Percentiles rank a stretch among this genome's conserved stretches.
Conservation (phyloP, 2,888 invertebrate species). For the Eilema depressum region DNA sequence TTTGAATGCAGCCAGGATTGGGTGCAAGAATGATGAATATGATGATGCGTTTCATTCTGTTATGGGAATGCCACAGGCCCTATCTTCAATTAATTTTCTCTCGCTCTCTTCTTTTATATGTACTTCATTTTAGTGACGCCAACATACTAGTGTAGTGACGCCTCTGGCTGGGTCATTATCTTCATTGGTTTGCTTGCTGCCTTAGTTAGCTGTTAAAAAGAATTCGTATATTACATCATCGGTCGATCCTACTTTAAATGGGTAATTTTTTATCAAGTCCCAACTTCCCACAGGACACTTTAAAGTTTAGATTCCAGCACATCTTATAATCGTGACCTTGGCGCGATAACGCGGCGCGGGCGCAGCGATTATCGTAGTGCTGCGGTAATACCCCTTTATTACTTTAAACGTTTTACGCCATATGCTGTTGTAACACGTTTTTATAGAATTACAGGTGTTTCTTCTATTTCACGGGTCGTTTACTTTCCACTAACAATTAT, state of each 20-base stretch:
- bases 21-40: no score
- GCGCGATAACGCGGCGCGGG: constrained; percentile 52
- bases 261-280: not conserved
- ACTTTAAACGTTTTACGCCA: constrained; percentile 54
- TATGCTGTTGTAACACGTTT: constrained; percentile 46
- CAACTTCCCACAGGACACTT: not conserved
- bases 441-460: constrained; percentile 52
- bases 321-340: constrained; percentile 61
- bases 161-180: not conserved
- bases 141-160: not conserved
- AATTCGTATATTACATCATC: no score
- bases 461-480: constrained; percentile 53
- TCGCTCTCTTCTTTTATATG: not conserved
- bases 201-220: not conserved
- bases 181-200: not conserved
- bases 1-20: no score
- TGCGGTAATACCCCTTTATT: constrained; percentile 53
- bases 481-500: constrained; percentile 40
- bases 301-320: constrained; percentile 26
- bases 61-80: not conserved
- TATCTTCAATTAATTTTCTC: not conserved
- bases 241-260: not conserved
- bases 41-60: not conserved
- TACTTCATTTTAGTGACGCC: not conserved
- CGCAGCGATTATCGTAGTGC: constrained; percentile 47